These are phyloP conservation scores for Orgyia antiqua DNA, from an alignment of 2,888 invertebrate genomes.

Conservation along the genomic window DNA sequence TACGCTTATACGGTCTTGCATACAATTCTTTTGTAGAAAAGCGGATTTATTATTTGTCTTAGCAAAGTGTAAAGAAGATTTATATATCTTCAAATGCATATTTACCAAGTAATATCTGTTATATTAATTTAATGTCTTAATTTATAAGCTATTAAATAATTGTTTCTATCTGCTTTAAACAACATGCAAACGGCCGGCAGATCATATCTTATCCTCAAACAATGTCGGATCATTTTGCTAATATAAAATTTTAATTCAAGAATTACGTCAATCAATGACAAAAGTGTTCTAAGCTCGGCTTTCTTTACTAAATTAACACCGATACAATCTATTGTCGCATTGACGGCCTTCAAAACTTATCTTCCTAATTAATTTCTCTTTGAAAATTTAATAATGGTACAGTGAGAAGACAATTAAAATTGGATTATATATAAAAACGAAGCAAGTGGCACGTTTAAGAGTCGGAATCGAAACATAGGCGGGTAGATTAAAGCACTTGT, in stretches of 20 bases:
- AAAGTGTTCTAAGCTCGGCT: conserved; percentile 45
- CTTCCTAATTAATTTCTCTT: conserved; percentile 65
- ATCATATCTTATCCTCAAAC: conserved; percentile 27
- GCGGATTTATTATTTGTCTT: no score
- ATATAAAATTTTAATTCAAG: conserved; percentile 33
- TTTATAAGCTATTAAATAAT: no score
- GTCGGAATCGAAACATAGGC: conserved; percentile 64
- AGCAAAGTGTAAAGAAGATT: no score
- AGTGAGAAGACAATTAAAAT: conserved; percentile 68
- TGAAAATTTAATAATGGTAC: conserved; percentile 61
- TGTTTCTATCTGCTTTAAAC: conserved; percentile 15
- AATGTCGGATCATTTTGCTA: conserved; percentile 32
- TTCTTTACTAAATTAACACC: conserved; percentile 64
- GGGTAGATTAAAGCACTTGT: conserved; percentile 71
- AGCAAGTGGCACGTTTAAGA: conserved; percentile 64
- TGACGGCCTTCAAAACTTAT: conserved; percentile 58
- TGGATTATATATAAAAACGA: conserved; percentile 73
- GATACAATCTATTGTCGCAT: conserved; percentile 68
- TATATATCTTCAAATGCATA: no score
- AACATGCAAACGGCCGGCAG: conserved; percentile 20
- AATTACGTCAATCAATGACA: conserved; percentile 51
- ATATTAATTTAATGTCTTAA: no score
- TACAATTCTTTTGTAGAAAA: no score
- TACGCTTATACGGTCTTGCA: no score
- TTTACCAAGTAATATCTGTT: no score